Evolutionary conservation across 2,888 invertebrate species (phyloP), one percentile per base, ranked within the genome.

Genomic region (Ommatoiulus sabulosus): DNA sequence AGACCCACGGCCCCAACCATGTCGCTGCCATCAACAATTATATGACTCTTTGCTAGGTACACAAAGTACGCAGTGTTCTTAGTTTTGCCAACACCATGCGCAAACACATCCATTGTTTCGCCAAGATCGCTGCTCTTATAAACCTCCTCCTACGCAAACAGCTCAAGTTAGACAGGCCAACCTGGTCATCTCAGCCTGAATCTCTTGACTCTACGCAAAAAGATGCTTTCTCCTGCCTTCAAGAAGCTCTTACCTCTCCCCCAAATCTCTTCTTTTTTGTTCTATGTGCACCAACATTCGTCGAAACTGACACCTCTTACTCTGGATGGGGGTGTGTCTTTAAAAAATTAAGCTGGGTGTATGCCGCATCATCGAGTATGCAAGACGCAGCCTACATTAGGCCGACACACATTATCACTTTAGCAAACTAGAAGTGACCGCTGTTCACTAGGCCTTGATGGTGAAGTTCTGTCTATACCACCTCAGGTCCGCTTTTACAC

Each of bases 391-490:
- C 7, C 12, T 89, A 7, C 35, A 35, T 10, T 44, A 89, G 35
- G 35, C 87, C 5, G 87, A 89, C 6, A 1, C 2, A 17, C 85
- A 20, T 15, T 20, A 57, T n/a, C 89, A 89, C n/a, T 72, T 44
- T 8, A 89, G 87, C 46, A 80, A 87, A 17, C 43, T 89, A 8
- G 89, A 89, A 20, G 72, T 48, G n/a, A 20, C 57, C 1, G 89
- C 63, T 0, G 87, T 89, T 0, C 63, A 88, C 17, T 88, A 86
- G 89, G 87, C 87, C 7, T 10, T 88, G 0, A 88, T 87, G 4
- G 87, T 57, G 6, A 89, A 87, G n/a, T 89, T 89, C 12, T 2
- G 1, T 10, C 52, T 52, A 2, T 52, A 52, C 10, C 52, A 15
- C 10, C 12, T 52, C 15, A 10, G 52, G 1, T 7, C 4, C 1